Evolutionary conservation across 1,140 invertebrate species (phyloP).

Genomic region (Nephotettix cincticeps): DNA sequence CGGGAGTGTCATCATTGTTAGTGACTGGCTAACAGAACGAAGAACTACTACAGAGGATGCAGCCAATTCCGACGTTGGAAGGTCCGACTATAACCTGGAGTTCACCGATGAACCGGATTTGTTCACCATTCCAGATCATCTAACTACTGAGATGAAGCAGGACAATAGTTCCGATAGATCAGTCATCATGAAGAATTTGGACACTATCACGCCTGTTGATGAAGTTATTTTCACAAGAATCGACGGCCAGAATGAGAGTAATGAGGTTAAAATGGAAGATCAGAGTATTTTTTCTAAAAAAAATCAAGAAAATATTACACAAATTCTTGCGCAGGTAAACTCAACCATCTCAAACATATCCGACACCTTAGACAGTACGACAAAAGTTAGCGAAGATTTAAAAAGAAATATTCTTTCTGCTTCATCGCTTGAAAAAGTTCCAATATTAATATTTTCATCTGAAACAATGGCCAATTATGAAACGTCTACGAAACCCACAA

Average conservation of each 20-base stretch:
- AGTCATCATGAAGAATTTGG: background rate
- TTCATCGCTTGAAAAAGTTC: no score
- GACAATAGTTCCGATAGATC: background rate
- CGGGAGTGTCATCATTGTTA: background rate
- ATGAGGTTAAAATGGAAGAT: no score
- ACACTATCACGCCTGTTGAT: background rate
- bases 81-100: no score
- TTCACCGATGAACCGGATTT: no score
- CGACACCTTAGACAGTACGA: background rate
- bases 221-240: slow-evolving; percentile 16
- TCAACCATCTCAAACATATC: background rate
- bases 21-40: background rate
- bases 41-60: slow-evolving; percentile 1
- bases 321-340: background rate
- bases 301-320: background rate
- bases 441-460: no score
- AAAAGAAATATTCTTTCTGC: no score
- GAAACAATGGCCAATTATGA: no score
- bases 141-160: background rate
- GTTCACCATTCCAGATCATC: background rate
- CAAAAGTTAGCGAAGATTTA: background rate
- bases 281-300: background rate
- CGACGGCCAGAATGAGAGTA: background rate
- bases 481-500: no score
- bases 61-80: no score